A percentile compares a stretch with the other conserved stretches of the same genome.
phyloP scores from a whole-genome alignment of 2,113 vertebrate genomes.

The Pedetes capensis region DNA sequence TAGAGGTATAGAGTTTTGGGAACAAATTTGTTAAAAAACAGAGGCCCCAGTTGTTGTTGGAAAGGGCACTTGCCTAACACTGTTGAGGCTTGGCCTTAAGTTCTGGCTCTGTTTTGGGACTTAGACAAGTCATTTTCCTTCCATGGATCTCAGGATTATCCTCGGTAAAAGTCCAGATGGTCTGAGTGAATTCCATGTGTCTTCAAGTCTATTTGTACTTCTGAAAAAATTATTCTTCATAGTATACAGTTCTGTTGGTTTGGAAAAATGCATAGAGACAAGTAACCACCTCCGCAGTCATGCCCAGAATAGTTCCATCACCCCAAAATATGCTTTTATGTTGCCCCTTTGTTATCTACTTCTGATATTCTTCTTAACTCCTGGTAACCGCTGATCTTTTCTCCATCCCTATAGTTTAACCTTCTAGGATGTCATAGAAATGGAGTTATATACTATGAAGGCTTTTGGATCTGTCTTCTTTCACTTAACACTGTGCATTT shows the following conservation, averaged over 20 bases:
- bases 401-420: neutral
- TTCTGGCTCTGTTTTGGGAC: neutral
- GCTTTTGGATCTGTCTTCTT: conserved; percentile 10
- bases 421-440: neutral
- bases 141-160: neutral
- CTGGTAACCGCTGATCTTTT: neutral
- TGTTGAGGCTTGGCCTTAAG: neutral
- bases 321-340: neutral
- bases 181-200: neutral
- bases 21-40: conserved; percentile 12
- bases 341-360: neutral
- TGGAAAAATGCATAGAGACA: neutral
- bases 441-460: neutral
- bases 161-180: neutral
- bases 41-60: neutral
- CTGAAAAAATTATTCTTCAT: neutral
- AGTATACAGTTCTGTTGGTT: neutral
- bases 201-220: neutral
- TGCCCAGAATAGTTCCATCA: neutral
- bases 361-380: neutral
- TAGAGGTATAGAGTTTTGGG: neutral
- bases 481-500: neutral
- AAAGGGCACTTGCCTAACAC: neutral
- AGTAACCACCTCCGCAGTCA: neutral
- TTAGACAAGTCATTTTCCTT: neutral